Evolutionary conservation across 1,140 invertebrate species (phyloP), one percentile per base, ranked within the genome.

Genomic region (Drosophila sturtevanti): DNA sequence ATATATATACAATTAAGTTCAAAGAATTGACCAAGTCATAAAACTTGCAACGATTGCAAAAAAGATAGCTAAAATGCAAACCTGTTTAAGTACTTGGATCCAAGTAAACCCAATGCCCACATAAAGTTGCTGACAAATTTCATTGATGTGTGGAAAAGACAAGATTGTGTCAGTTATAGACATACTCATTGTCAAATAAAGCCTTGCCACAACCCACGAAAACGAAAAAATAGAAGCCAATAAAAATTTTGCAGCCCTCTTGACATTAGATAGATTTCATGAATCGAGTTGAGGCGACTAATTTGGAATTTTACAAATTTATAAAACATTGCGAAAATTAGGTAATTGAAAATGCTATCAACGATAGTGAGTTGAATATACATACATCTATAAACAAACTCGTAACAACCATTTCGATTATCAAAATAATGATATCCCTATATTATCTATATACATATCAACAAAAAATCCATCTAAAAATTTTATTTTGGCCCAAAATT

Each of bases 121-220:
- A n/a, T 56, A 56, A 56, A 56, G 16, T 56, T 27, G 54, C 54
- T 56, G 54, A 56, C 54, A 56, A 56, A 56, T 56, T 31, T 56
- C 54, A 56, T 56, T 56, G 27, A 56, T 56, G 54, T 56, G 54
- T 56, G 31, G 54, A 56, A 56, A 56, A 56, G 54, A 16, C 54
- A 56, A 34, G 12, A 16, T 34, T 56, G 54, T 56, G 54, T 34
- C 14, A 34, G 31, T 34, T 18, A 12, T 11, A 31, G 34, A 56
- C 27, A 35, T 35, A 56, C 54, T 34, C 31, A 56, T 56, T 56
- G 54, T 34, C 31, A 35, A 34, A 18, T 18, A 14, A 27, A 35
- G 54, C 24, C 54, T 56, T 56, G 27, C 54, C 10, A 18, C 54
- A 56, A 1, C 54, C 27, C 14, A 35, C 27, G 27, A 34, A 56